Base-by-base conservation (phyloP, 1,140 invertebrate genomes). In the Drosophila simulans region DNA sequence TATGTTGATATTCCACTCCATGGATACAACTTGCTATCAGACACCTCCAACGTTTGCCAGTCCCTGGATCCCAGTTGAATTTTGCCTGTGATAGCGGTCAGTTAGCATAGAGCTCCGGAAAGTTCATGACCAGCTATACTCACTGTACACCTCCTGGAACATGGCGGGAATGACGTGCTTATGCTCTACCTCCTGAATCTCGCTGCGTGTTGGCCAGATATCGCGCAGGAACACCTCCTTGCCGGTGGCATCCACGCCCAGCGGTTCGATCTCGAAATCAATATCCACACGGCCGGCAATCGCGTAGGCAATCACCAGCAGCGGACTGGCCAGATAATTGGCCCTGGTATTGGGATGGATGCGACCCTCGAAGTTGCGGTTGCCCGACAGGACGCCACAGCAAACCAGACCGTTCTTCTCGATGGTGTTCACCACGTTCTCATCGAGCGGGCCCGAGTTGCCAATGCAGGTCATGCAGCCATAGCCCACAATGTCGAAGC, bases 391-490 rank as follows among this genome's bases (percentile, higher is more conserved):
- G 0, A 99, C 97, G 13, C 98, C 98, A 90, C 96, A 97, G 83
- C 97, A 98, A 0, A 99, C 97, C 7, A 99, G 93, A 88, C 98
- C 97, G 91, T 97, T 97, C 94, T 98, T 97, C 92, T 99, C 98
- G 80, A 99, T 99, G 2, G 97, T 97, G 81, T 98, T 97, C 0
- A 95, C 95, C 27, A 99, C 96, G 74, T 96, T 94, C 60, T 99
- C 98, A 53, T 97, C 96, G 3, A 99, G 94, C 0, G 98, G 98
- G 2, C 98, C 98, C 52, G 96, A 97, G 93, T 99, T 99, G 10
- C 99, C 99, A 73, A 99, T 99, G 92, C 98, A 99, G 0, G 98
- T 99, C 98, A 99, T 99, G 93, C 98, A 99, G 0, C 98, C 96
- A 91, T 98, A 99, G 12, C 98, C 98, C 17, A 97, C 96, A 51